Conservation (phyloP, 2,113 vertebrate genomes). For the Promerops cafer region DNA sequence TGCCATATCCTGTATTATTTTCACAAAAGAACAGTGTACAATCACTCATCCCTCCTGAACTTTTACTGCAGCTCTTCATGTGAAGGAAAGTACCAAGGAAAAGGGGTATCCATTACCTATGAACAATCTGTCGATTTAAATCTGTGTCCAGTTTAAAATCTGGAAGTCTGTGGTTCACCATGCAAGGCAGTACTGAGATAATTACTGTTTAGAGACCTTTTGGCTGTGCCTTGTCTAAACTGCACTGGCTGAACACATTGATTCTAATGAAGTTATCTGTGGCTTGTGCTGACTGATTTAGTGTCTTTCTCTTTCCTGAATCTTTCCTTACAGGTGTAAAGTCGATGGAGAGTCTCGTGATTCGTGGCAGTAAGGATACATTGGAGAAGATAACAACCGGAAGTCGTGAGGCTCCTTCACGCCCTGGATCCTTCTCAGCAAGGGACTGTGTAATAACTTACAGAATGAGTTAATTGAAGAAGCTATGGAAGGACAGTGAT, state of each 20-base stretch:
- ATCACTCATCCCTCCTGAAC: not conserved
- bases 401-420: not conserved
- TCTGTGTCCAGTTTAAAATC: not conserved
- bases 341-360: not conserved
- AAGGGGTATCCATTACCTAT: not conserved
- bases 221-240: not conserved
- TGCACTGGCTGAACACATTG: not conserved
- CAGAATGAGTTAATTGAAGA: not conserved
- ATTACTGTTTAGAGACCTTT: not conserved
- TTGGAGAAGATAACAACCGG: not conserved
- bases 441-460: not conserved
- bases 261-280: not conserved
- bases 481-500: not conserved
- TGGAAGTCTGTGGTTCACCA: not conserved
- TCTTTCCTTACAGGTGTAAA: not conserved
- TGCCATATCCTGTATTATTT: not conserved
- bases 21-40: not conserved
- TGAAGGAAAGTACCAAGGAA: not conserved
- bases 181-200: not conserved
- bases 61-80: not conserved
- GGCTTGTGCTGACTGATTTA: not conserved
- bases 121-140: not conserved
- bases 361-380: not conserved
- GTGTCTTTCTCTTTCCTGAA: not conserved
- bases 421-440: not conserved